These are phyloP conservation scores for Halocynthia aurantium DNA, from an alignment of 23 tunicate species.

Conservation along the genomic window DNA sequence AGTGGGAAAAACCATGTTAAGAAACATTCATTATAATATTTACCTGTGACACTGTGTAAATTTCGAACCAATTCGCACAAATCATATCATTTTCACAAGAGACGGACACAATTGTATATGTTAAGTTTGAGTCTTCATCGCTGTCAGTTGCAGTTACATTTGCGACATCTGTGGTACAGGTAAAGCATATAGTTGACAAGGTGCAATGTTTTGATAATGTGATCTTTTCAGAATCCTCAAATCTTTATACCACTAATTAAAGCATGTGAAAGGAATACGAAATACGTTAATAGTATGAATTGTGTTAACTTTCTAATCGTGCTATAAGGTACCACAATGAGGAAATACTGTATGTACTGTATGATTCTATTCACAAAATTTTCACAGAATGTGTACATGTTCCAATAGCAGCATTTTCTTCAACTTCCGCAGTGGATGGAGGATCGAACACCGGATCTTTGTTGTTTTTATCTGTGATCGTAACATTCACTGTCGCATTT, in stretches of 20 bases:
- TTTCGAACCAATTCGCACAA: neutral
- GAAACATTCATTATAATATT: neutral
- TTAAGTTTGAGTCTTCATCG: slow-evolving; percentile 25
- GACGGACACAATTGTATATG: neutral
- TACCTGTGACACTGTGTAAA: neutral
- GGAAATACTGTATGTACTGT: neutral
- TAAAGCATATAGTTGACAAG: no score
- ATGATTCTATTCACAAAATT: neutral
- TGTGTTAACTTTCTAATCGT: neutral
- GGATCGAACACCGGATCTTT: slow-evolving; percentile 35
- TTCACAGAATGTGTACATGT: slow-evolving; percentile 11
- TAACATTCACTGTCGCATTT: slow-evolving; percentile 29
- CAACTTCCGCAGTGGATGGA: neutral
- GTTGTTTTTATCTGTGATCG: slow-evolving; percentile 47
- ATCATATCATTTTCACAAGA: slow-evolving; percentile 13
- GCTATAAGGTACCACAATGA: neutral
- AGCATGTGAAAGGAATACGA: no score
- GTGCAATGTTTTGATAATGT: no score
- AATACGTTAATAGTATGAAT: no score
- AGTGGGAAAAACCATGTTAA: neutral
- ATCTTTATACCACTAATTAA: no score
- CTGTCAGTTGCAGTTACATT: slow-evolving; percentile 24
- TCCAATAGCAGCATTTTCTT: slow-evolving; percentile 20
- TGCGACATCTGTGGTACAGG: slow-evolving; percentile 17
- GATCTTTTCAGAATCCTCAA: no score